Evolutionary conservation across 2,888 invertebrate genomes (phyloP), one percentile per base, ranked within the genome.

Genomic region (Harmothoe impar): DNA sequence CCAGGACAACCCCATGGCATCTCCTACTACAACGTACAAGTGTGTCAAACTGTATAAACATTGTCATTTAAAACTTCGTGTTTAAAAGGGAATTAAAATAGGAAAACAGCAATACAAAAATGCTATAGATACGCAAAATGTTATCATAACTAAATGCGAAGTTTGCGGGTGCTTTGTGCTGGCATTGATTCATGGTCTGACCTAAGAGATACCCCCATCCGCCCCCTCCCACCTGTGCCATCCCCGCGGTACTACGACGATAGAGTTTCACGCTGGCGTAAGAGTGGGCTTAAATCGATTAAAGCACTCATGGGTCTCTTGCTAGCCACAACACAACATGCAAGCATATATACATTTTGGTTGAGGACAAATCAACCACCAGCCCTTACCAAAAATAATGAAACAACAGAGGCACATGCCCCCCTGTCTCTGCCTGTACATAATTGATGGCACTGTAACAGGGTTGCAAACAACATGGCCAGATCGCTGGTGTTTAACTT

Each of bases 401-500:
- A 62, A 62, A 62, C 62, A n/a, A n/a, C 62, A 20, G 23, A 62
- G 43, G n/a, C 62, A 62, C 62, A n/a, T n/a, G 62, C 7, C 43
- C 7, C 43, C 10, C 43, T 43, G 43, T 43, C 23, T 72, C 29
- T 3, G 29, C 17, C 31, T 72, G 5, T 72, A 72, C 72, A 72
- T 72, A 72, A 72, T 72, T 72, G 72, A 72, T 72, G 72, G 29
- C 25, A 15, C 1, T 72, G 72, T 29, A 72, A 72, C 72, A 72
- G 72, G 72, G 15, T 72, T 7, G 31, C 72, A 72, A 72, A 72
- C 72, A 72, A 72, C n/a, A 25, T 29, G 29, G 29, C 3, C 62
- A 43, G 43, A 15, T n/a, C 17, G 72, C 1, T 25, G 25, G 31
- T 72, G 72, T 72, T 72, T 72, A 72, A 25, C 72, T 72, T 72